Evolutionary conservation across 1,140 invertebrate species (phyloP).

Genomic region (Thaumatotibia leucotreta): DNA sequence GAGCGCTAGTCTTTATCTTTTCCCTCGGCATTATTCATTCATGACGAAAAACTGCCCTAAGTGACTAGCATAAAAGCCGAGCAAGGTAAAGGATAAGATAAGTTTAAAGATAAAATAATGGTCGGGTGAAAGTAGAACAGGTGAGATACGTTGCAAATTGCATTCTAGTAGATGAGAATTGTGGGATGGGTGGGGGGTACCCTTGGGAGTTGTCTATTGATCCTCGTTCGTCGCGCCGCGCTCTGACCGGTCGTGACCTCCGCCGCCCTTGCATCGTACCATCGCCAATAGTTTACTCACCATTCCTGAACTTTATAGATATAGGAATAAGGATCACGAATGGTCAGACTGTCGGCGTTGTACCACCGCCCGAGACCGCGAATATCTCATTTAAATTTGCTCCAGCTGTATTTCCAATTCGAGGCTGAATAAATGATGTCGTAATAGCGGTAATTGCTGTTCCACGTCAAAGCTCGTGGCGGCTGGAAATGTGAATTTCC

Average conservation of each 20-base stretch:
- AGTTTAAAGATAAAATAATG: constrained; percentile 11
- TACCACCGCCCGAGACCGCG: not conserved
- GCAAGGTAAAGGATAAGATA: constrained; percentile 11
- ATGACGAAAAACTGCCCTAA: not conserved
- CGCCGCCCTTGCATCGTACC: constrained; percentile 35
- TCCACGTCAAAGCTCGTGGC: not conserved
- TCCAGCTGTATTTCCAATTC: constrained; percentile 1
- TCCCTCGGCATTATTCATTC: not conserved
- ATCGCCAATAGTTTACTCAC: too few relatives aligned
- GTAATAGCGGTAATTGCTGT: not conserved
- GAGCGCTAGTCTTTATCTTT: not conserved
- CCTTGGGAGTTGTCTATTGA: constrained; percentile 42
- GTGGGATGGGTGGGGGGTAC: constrained; percentile 33
- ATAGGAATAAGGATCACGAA: too few relatives aligned
- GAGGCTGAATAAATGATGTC: not conserved
- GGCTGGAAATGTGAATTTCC: not conserved
- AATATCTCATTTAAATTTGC: constrained; percentile 3
- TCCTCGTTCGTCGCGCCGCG: constrained; percentile 56
- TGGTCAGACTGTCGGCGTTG: not conserved
- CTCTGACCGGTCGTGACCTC: constrained; percentile 63
- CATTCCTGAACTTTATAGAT: too few relatives aligned
- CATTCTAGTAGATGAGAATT: constrained; percentile 31
- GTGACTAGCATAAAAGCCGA: not conserved
- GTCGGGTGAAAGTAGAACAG: constrained; percentile 18
- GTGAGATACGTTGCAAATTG: constrained; percentile 46